Evolutionary conservation across 2,888 invertebrate species (phyloP), one percentile per base, ranked within the genome.

Genomic region (Torymus texanus): DNA sequence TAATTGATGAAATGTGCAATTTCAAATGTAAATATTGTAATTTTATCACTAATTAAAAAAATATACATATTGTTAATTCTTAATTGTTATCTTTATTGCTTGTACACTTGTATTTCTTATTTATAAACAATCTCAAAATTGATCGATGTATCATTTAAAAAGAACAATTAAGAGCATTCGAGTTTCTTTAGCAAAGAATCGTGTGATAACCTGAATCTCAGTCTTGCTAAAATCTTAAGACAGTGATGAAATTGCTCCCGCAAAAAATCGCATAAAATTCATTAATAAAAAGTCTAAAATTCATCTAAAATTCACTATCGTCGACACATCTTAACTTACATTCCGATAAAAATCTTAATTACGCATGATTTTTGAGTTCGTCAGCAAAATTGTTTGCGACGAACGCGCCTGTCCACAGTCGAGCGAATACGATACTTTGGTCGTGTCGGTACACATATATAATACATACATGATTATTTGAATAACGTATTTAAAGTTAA

Each of bases 371-470:
- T 77, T 62, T 16, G 14, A 68, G 14, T 74, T 67, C 18, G 56
- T 21, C 41, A 75, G 61, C 21, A 50, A 66, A 72, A 58, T 14
- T 66, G 70, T 18, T 77, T 59, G 76, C 65, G n/a, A 79, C 78
- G 71, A 75, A 75, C 56, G 56, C 74, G 11, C 59, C 59, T 59
- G 62, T 59, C 72, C 62, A 66, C 65, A 29, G 41, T 13, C 78
- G 80, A 81, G 83, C 84, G 83, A 82, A 85, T 82, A 81, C 83
- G 61, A 85, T 87, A 88, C 88, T 88, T 88, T 88, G 88, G 88
- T 88, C 86, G 87, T 85, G 85, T 86, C 86, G 87, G 86, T 86
- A 87, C 85, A 85, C 84, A 84, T 21, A 65, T 73, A 75, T 71
- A 82, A 85, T 85, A 87, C 83, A 83, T 88, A 88, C 83, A 84